phyloP scores from a whole-genome alignment of 64 coral and sea anemone species.

The Montipora foliosa region DNA sequence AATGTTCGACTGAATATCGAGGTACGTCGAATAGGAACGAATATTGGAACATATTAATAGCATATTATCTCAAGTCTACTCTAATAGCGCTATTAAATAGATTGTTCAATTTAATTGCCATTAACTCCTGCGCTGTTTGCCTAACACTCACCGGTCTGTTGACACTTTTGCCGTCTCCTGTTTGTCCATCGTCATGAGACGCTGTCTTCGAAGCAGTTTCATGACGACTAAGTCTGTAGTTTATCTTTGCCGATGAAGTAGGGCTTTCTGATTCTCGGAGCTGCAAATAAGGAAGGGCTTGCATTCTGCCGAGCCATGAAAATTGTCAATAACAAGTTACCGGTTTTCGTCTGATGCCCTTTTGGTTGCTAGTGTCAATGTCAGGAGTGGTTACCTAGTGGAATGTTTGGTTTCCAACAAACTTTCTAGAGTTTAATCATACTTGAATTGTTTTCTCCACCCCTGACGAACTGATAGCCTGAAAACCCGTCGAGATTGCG shows the following conservation, averaged over 20 bases:
- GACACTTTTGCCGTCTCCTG: slow-evolving; percentile 6
- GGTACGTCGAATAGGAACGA: not conserved
- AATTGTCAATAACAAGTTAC: not conserved
- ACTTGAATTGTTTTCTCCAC: not conserved
- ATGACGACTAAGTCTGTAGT: slow-evolving; percentile 53
- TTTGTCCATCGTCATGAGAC: slow-evolving; percentile 1
- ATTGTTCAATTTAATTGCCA: not conserved
- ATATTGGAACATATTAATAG: not conserved
- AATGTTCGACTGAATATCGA: too few species aligned
- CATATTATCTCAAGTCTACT: not conserved
- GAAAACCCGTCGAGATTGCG: not conserved
- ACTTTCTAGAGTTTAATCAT: not conserved
- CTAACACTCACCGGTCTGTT: slow-evolving; percentile 51
- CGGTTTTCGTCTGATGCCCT: not conserved
- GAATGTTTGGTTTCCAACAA: slow-evolving; percentile 7
- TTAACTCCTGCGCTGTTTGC: not conserved
- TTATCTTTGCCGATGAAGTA: slow-evolving; percentile 34
- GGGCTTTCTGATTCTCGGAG: slow-evolving; percentile 36
- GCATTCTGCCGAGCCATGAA: slow-evolving; percentile 51
- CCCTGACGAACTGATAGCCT: not conserved
- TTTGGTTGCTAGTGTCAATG: slow-evolving; percentile 25
- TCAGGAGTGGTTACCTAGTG: slow-evolving; percentile 35
- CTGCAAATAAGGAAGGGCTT: slow-evolving; percentile 65
- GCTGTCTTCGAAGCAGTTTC: slow-evolving; percentile 14
- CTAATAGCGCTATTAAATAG: too few species aligned